A percentile compares a stretch with the other conserved stretches of the same genome.
Evolutionary conservation across 2,113 vertebrate species (phyloP).

Genomic region (Danio rerio): GRCz12tu NC_133199.1:31714001-31714500

Average conservation of each 20-base stretch:
- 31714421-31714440: background rate
- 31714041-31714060: background rate
- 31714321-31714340: background rate
- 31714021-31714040: background rate
- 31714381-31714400: background rate
- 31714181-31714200: background rate
- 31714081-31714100: too few relatives aligned
- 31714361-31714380: background rate
- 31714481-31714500: background rate
- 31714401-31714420: background rate
- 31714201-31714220: background rate
- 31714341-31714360: background rate
- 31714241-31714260: background rate
- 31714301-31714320: conserved; percentile 39
- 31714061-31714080: background rate
- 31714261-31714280: background rate
- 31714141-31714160: background rate
- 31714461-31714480: background rate
- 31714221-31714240: background rate
- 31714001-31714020: background rate
- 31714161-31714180: background rate
- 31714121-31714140: background rate
- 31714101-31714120: background rate
- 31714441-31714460: background rate
- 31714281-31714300: conserved; percentile 1